Evolutionary conservation across 2,888 invertebrate genomes (phyloP).

Genomic region (Perizoma flavofasciatum): DNA sequence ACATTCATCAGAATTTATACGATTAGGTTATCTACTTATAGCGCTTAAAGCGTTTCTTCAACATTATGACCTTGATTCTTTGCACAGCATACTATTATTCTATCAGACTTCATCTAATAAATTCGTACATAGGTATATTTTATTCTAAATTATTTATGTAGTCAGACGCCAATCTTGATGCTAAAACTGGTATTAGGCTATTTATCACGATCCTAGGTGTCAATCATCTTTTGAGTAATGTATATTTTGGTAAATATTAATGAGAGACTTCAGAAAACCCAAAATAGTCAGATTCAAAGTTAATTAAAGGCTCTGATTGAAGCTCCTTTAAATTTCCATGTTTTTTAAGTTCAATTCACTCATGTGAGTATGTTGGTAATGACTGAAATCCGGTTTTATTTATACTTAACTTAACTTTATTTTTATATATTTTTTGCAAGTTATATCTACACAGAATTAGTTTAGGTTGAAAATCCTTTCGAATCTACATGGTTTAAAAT

Average conservation of each 20-base stretch:
- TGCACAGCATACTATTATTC: neutral
- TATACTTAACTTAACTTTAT: neutral
- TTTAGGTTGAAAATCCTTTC: no score
- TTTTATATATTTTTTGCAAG: neutral
- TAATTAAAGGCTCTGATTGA: slow-evolving; percentile 29
- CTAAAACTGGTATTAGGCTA: slow-evolving; percentile 26
- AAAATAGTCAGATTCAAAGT: slow-evolving; percentile 26
- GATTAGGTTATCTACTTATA: no score
- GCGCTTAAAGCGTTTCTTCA: no score
- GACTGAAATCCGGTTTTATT: slow-evolving; percentile 43
- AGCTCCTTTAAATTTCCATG: slow-evolving; percentile 16
- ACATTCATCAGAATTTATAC: no score
- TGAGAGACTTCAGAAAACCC: slow-evolving; percentile 23
- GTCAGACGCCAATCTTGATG: slow-evolving; percentile 21
- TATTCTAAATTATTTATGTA: slow-evolving; percentile 21
- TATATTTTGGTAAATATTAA: slow-evolving; percentile 30
- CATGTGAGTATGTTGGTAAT: slow-evolving; percentile 39
- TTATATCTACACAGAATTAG: no score
- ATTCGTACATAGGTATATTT: slow-evolving; percentile 12
- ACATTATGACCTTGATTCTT: slow-evolving; percentile 9
- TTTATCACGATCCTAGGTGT: slow-evolving; percentile 35
- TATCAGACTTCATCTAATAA: neutral
- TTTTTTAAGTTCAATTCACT: slow-evolving; percentile 36
- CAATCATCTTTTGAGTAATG: slow-evolving; percentile 36
- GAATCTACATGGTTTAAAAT: no score